Evolutionary conservation across 35 echinoderm and acorn worm species (phyloP).

Genomic region (Stichopus chloronotus): DNA sequence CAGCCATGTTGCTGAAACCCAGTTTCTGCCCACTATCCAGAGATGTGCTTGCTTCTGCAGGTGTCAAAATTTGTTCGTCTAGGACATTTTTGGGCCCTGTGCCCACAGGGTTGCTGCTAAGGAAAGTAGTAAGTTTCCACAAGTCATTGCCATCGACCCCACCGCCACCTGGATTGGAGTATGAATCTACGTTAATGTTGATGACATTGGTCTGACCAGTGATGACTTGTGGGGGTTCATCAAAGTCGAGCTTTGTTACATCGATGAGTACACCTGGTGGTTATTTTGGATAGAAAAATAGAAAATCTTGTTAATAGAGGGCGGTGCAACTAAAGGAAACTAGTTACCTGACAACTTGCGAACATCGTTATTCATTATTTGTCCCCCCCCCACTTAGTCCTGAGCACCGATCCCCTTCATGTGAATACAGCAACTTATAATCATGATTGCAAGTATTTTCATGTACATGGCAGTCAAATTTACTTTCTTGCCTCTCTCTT

Average conservation of each 20-base stretch:
- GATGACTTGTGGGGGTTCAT: constrained; percentile 10
- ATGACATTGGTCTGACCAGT: constrained; percentile 54
- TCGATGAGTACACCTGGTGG: constrained; percentile 75
- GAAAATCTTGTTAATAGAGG: not conserved
- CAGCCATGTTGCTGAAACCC: constrained; percentile 72
- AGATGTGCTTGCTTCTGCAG: constrained; percentile 45
- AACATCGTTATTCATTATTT: too few species aligned
- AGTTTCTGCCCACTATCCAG: constrained; percentile 58
- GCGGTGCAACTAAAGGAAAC: too few species aligned
- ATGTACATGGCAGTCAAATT: too few species aligned
- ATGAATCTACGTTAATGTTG: constrained; percentile 66
- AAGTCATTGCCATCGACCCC: constrained; percentile 69
- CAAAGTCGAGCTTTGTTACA: constrained; percentile 47
- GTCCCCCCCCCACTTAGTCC: not conserved
- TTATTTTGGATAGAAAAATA: not conserved
- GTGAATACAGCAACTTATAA: too few species aligned
- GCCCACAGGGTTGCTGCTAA: constrained; percentile 58
- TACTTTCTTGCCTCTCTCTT: too few species aligned
- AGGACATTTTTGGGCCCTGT: constrained; percentile 48
- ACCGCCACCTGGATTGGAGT: constrained; percentile 66
- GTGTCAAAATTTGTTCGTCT: constrained; percentile 58
- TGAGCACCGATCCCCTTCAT: too few species aligned
- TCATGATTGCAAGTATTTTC: too few species aligned
- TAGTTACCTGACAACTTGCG: too few species aligned
- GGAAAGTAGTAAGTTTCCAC: constrained; percentile 75